Base-by-base conservation (phyloP, 2,113 vertebrate genomes). In the Elachura formosa region DNA sequence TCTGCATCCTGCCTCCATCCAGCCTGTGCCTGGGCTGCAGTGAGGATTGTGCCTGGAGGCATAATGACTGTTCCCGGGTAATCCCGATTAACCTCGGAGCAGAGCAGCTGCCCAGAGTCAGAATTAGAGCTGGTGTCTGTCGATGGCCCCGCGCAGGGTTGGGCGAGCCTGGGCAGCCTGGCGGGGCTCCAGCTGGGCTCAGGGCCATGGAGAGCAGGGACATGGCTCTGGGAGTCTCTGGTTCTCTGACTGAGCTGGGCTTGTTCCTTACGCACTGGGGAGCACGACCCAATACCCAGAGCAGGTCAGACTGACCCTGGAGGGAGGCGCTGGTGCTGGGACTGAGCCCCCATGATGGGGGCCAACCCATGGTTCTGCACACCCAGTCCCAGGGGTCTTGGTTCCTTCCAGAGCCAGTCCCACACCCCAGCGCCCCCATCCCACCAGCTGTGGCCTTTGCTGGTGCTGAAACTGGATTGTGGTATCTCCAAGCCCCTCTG, bases 11-110 rank as follows among this genome's bases (percentile, higher is more conserved):
- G 45, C 25, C 24, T 89, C 45, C 10, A 1, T 83, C 75, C 40
- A 8, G 36, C 67, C 59, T 38, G 68, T 73, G 61, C 80, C 52
- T n/a, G 75, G 66, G 49, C 77, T 3, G 7, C 56, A 73, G 74
- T 24, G 31, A 69, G 91, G 79, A 90, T 88, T 73, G 61, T 77
- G 93, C 87, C 84, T 71, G 66, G 59, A 93, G 79, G 46, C 76
- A 28, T 77, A 84, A 80, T 52, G 81, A 68, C 82, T 88, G 78
- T 87, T 86, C 62, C 89, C 0, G 7, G 56, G 74, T 96, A 97
- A 97, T 96, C 96, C 95, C 41, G 91, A 87, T 97, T 95, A 93
- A 95, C 90, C 83, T 90, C 75, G 2, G n/a, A 90, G 89, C 1
- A 1, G 41, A 92, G 91, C 94, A 87, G 95, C 95, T 96, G 87